These are phyloP conservation scores for Erebia aethiops DNA, from an alignment of 2,888 invertebrate genomes.

Conservation along the genomic window DNA sequence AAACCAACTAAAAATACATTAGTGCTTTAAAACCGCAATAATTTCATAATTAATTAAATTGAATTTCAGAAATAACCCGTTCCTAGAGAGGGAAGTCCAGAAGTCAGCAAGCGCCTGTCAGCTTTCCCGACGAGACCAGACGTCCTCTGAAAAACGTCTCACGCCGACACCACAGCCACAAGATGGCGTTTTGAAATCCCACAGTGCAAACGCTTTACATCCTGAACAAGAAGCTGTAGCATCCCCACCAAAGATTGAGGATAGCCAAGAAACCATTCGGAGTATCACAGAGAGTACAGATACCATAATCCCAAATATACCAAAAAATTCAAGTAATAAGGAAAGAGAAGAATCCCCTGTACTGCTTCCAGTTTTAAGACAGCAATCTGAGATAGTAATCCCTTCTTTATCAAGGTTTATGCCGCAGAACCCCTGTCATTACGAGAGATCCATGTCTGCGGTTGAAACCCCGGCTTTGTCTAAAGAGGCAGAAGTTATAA, in stretches of 20 bases:
- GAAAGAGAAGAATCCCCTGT: background rate
- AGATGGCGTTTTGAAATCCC: conserved; percentile 74
- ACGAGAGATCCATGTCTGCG: conserved; percentile 65
- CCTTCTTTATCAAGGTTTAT: conserved; percentile 63
- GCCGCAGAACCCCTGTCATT: conserved; percentile 56
- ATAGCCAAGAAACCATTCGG: conserved; percentile 65
- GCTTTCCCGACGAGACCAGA: conserved; percentile 68
- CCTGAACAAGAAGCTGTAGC: conserved; percentile 54
- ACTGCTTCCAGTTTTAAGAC: conserved; percentile 49
- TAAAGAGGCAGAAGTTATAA: conserved; percentile 51
- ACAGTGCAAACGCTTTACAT: conserved; percentile 73
- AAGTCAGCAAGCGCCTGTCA: conserved; percentile 86
- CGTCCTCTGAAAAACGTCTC: conserved; percentile 59
- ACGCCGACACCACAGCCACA: conserved; percentile 52
- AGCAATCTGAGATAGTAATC: conserved; percentile 62
- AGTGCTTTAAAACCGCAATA: too few relatives aligned
- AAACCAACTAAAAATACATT: too few relatives aligned
- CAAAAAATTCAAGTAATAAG: background rate
- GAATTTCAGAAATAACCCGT: conserved; percentile 75
- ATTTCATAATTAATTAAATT: background rate
- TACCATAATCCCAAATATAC: conserved; percentile 61
- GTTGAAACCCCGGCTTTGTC: conserved; percentile 51
- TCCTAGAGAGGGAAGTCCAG: conserved; percentile 82
- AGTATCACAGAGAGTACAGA: conserved; percentile 63
- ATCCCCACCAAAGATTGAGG: conserved; percentile 50